Evolutionary conservation across 2,888 invertebrate species (phyloP), one percentile per base, ranked within the genome.

Genomic region (Stenoptilia bipunctidactyla): DNA sequence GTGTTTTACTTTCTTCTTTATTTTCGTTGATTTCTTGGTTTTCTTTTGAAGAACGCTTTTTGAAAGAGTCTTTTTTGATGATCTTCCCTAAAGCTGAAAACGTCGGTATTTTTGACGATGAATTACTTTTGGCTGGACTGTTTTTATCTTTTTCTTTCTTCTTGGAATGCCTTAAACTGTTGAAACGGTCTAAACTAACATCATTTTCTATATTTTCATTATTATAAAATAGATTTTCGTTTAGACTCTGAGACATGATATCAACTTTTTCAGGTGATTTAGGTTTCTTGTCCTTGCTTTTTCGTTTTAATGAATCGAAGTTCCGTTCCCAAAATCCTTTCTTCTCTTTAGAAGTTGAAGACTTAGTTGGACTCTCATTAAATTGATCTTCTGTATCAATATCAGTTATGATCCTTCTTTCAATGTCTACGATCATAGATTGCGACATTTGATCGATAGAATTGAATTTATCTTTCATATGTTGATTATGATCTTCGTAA

Each of bases 251-350:
- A 13, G 85, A 85, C 86, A 86, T 86, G 0, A 85, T 51, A 40
- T 84, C 85, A 12, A 64, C 55, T 52, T 77, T 79, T 44, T 84
- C 80, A 0, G 70, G 66, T 0, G 68, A 64, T 56, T 83, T 84
- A n/a, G 55, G 63, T 51, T 77, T 83, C 39, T 70, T 76, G 14
- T 34, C 14, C 9, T 34, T 34, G 9, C 9, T 34, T 42, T 83
- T 83, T 0, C 84, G 58, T 60, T 83, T 84, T 0, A 85, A 49
- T 8, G 85, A 85, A 61, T 85, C 85, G 53, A 85, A 85, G 46
- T 85, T 85, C 46, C 85, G 64, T 46, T 85, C 85, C 85, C 85
- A 85, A 55, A 85, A 85, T 42, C 85, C 85, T 70, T 83, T 84
- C 58, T 84, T 85, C 50, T 79, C 80, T 55, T 82, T 82, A 45